Evolutionary conservation across 1,140 invertebrate species (phyloP).

Genomic region (Pseudomyrmex dendroicus): DNA sequence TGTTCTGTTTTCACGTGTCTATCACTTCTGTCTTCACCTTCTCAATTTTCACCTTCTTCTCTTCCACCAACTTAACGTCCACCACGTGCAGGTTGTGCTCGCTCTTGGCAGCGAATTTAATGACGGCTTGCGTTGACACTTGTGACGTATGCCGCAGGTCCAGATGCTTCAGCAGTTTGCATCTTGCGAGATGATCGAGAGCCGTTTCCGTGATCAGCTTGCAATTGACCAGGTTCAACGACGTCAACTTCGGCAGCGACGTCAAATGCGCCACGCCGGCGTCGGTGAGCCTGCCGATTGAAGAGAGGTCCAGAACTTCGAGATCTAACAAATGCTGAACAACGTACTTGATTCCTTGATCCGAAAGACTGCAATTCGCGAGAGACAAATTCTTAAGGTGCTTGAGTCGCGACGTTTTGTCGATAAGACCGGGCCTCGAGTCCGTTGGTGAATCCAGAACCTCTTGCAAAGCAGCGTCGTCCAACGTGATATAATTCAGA

Average conservation of each 20-base stretch:
- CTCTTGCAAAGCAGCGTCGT: constrained; percentile 92
- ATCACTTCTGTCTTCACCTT: constrained; percentile 67
- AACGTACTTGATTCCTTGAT: constrained; percentile 93
- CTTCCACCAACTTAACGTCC: constrained; percentile 90
- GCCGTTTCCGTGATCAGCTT: constrained; percentile 92
- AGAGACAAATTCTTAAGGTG: constrained; percentile 91
- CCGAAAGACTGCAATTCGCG: constrained; percentile 95
- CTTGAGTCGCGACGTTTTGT: constrained; percentile 92
- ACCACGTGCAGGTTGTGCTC: constrained; percentile 90
- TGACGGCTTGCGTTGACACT: constrained; percentile 91
- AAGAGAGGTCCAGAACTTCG: constrained; percentile 91
- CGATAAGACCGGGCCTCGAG: constrained; percentile 92
- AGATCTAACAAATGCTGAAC: constrained; percentile 91
- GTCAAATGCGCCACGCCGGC: constrained; percentile 94
- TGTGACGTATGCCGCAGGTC: constrained; percentile 92
- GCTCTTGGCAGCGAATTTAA: constrained; percentile 92
- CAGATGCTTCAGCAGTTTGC: constrained; percentile 87
- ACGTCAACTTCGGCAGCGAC: constrained; percentile 86
- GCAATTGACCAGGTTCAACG: constrained; percentile 92
- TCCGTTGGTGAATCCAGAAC: constrained; percentile 94
- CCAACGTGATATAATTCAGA: constrained; percentile 92
- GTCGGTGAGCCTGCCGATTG: constrained; percentile 94
- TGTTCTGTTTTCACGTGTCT: constrained; percentile 67
- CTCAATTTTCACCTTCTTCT: constrained; percentile 76
- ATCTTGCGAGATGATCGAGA: constrained; percentile 91